Percentiles rank a stretch among this genome's conserved stretches.
Evolutionary conservation across 1,140 invertebrate genomes (phyloP).

Genomic region (Panagrolaimus sp.): DNA sequence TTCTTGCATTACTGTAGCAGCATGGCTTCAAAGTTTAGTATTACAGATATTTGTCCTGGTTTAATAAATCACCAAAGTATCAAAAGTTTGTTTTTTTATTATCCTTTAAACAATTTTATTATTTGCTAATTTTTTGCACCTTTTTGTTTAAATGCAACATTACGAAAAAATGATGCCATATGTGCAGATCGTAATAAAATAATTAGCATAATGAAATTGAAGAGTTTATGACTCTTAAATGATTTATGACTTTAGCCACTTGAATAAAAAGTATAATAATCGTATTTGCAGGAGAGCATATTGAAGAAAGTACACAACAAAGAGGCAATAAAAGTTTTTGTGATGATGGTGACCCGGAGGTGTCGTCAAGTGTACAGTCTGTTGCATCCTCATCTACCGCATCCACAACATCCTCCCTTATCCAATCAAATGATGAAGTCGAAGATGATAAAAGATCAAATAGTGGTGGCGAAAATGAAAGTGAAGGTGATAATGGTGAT

Average conservation of each 20-base stretch:
- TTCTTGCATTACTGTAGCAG: background rate
- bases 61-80: too few relatives aligned
- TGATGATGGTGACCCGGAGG: conserved; percentile 10
- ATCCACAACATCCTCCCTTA: background rate
- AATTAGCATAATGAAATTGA: too few relatives aligned
- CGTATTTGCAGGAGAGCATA: too few relatives aligned
- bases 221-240: too few relatives aligned
- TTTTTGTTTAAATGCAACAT: too few relatives aligned
- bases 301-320: conserved; percentile 8
- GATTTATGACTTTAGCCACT: too few relatives aligned
- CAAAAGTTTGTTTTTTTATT: too few relatives aligned
- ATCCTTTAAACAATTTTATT: too few relatives aligned
- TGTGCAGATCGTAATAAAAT: too few relatives aligned
- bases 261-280: too few relatives aligned
- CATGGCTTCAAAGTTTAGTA: conserved; percentile 17
- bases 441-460: background rate
- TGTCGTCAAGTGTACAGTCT: conserved; percentile 10
- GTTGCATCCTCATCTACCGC: conserved; percentile 4
- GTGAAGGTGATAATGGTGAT: conserved; percentile 1
- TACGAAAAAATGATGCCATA: too few relatives aligned
- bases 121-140: too few relatives aligned
- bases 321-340: background rate
- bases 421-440: background rate
- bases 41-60: conserved; percentile 8
- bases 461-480: conserved; percentile 9